These are phyloP conservation scores for cat (Felis catus) DNA, from an alignment of 2,113 vertebrate species.

Conservation along the genomic window DNA sequence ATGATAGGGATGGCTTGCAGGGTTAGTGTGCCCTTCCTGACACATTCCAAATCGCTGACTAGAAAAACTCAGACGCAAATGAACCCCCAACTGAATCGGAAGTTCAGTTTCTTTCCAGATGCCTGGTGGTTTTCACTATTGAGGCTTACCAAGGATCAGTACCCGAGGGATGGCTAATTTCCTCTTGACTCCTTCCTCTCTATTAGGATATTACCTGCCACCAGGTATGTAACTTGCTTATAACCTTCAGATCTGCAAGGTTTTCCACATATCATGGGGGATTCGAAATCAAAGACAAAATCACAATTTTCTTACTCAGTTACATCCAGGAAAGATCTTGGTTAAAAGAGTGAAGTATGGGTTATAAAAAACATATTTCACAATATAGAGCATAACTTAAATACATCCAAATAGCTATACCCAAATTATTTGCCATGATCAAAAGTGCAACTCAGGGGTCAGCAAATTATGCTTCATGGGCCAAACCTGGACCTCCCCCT, in stretches of 20 bases:
- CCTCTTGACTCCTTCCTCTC: background rate
- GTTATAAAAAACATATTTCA: background rate
- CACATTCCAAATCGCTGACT: background rate
- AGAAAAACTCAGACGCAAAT: background rate
- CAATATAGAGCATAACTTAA: background rate
- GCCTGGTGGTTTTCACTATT: background rate
- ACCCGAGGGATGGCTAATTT: background rate
- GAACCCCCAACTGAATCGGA: background rate
- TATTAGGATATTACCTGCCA: background rate
- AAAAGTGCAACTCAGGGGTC: background rate
- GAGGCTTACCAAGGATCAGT: background rate
- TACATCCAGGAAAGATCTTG: background rate
- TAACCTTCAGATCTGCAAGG: background rate
- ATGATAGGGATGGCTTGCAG: background rate
- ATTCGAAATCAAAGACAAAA: background rate
- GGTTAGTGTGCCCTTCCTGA: background rate
- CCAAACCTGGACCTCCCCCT: background rate
- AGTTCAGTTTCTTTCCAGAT: background rate
- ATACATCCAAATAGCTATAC: background rate
- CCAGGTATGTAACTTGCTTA: background rate
- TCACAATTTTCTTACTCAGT: background rate
- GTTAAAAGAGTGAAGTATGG: background rate
- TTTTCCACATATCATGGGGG: background rate
- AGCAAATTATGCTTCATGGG: background rate
- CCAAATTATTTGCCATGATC: background rate